Percentiles rank a stretch among this genome's conserved stretches.
Evolutionary conservation across 2,113 vertebrate species (phyloP).

Genomic region (Oryzias celebensis): DNA sequence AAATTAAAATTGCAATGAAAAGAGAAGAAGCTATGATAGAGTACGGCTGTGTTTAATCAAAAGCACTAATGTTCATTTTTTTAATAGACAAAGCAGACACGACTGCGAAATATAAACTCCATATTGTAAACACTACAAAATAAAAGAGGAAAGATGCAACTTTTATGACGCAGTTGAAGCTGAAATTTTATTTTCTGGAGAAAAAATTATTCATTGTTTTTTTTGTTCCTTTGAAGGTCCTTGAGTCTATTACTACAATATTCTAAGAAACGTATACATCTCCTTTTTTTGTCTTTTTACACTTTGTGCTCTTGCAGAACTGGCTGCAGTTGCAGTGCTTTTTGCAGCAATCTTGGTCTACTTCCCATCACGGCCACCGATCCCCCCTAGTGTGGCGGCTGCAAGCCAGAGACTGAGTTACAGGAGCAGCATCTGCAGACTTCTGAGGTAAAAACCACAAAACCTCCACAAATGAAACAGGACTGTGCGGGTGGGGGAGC

Average conservation of each 20-base stretch:
- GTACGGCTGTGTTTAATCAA: constrained; percentile 52
- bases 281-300: constrained; percentile 13
- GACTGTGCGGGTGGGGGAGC: no score
- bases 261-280: constrained; percentile 4
- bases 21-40: constrained; percentile 50
- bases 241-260: constrained; percentile 3
- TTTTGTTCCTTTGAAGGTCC: constrained; percentile 39
- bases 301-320: constrained; percentile 75
- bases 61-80: constrained; percentile 35
- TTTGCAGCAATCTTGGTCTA: constrained; percentile 87
- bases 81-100: constrained; percentile 32
- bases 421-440: constrained; percentile 89
- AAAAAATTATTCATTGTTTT: no score
- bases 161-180: no score
- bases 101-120: constrained; percentile 12
- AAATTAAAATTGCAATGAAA: constrained; percentile 71
- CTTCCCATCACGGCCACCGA: constrained; percentile 91
- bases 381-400: constrained; percentile 94
- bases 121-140: constrained; percentile 11
- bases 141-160: neutral
- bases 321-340: constrained; percentile 84
- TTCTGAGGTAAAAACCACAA: constrained; percentile 82
- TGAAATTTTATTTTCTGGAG: no score
- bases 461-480: constrained; percentile 8
- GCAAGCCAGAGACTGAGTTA: constrained; percentile 94